Evolutionary conservation across 2,113 vertebrate genomes (phyloP).

Genomic region (Protobothrops flavoviridis): DNA sequence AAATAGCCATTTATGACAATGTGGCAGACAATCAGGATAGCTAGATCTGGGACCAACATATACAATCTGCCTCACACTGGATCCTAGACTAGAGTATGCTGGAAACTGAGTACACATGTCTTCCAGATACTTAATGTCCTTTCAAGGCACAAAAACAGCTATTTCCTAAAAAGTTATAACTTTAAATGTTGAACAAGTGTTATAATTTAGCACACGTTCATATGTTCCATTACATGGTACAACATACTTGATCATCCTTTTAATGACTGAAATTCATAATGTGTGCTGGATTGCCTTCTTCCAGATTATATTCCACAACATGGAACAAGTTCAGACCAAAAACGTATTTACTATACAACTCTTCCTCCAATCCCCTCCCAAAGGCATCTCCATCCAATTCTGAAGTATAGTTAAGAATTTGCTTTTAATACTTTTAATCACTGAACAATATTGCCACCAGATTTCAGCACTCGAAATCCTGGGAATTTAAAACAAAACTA

Average conservation of each 20-base stretch:
- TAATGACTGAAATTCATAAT: not conserved
- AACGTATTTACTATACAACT: not conserved
- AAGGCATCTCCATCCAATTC: not conserved
- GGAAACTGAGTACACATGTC: not conserved
- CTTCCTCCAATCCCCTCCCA: not conserved
- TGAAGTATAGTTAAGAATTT: not conserved
- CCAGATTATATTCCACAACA: not conserved
- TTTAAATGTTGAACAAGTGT: not conserved
- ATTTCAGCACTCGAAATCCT: not conserved
- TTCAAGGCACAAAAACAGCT: not conserved
- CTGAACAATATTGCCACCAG: not conserved
- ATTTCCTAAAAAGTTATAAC: not conserved
- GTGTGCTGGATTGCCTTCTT: not conserved
- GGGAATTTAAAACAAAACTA: not conserved
- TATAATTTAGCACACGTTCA: too few relatives aligned
- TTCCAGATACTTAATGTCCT: not conserved
- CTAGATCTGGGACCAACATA: not conserved
- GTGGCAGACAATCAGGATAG: not conserved
- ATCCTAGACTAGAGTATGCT: not conserved
- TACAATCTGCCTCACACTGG: not conserved
- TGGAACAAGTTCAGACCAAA: not conserved
- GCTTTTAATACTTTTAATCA: not conserved
- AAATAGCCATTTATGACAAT: not conserved
- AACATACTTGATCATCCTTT: not conserved
- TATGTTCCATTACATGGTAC: not conserved